Evolutionary conservation across 1,140 invertebrate species (phyloP).

Genomic region (Tetramorium alpestre): DNA sequence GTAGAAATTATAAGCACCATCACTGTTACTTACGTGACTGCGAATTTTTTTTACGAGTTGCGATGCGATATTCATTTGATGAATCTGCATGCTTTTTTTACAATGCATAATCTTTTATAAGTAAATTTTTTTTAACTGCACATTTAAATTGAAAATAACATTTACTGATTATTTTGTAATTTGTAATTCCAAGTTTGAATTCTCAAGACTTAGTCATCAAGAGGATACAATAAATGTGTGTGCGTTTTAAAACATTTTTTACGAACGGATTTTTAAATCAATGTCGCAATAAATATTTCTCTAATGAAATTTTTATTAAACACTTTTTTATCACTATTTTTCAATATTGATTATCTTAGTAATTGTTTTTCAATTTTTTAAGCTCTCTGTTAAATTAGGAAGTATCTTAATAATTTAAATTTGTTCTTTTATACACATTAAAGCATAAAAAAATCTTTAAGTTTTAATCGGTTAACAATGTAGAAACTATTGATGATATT

Average conservation of each 20-base stretch:
- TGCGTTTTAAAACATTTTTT: not conserved
- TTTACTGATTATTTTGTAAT: not conserved
- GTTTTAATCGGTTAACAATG: not conserved
- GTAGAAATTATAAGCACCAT: slow-evolving; percentile 70
- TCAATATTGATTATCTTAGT: not conserved
- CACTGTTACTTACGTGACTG: slow-evolving; percentile 20
- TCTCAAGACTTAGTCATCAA: not conserved
- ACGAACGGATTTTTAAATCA: not conserved
- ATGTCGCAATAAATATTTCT: not conserved
- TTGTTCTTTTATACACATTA: not conserved
- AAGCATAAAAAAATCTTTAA: not conserved
- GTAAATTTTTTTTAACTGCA: not conserved
- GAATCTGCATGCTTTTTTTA: not conserved
- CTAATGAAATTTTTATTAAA: not conserved
- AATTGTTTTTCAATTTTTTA: not conserved
- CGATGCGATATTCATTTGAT: not conserved
- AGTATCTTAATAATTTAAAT: not conserved
- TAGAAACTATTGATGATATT: not conserved
- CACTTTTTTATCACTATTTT: not conserved
- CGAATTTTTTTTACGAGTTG: not conserved
- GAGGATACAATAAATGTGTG: not conserved
- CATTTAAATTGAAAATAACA: not conserved
- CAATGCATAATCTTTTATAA: not conserved
- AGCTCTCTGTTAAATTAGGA: not conserved
- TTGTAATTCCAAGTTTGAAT: not conserved